Conservation (phyloP, 1,140 invertebrate species). For the Pseudomyrmex cubaensis region DNA sequence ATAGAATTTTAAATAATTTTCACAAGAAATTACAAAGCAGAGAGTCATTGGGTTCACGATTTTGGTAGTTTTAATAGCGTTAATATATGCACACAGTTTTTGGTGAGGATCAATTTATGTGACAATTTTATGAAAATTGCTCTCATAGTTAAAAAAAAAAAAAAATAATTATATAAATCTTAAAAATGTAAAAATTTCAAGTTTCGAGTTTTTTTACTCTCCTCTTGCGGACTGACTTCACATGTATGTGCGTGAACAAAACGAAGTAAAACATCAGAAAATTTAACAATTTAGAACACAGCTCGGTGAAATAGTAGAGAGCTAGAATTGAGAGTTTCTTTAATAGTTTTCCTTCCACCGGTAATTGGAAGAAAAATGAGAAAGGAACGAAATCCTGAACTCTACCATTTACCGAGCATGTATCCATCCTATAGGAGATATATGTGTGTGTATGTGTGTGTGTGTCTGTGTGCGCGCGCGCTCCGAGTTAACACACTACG, state of each 20-base stretch:
- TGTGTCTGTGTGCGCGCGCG: neutral
- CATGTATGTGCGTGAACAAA: neutral
- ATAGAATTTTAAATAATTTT: too few species aligned
- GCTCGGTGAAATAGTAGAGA: neutral
- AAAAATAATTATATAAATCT: too few species aligned
- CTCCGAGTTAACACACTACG: neutral
- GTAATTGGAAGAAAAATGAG: constrained; percentile 17
- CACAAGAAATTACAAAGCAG: too few species aligned
- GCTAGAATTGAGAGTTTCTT: constrained; percentile 7
- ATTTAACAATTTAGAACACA: neutral
- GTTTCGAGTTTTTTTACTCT: neutral
- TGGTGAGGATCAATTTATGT: too few species aligned
- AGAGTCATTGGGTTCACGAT: too few species aligned
- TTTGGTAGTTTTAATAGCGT: too few species aligned
- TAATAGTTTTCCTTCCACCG: neutral
- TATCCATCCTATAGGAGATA: neutral
- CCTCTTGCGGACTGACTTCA: neutral
- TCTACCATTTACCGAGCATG: neutral
- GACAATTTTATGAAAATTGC: too few species aligned
- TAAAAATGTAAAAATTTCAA: too few species aligned
- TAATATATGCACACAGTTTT: too few species aligned
- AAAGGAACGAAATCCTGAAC: constrained; percentile 10
- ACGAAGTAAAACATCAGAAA: constrained; percentile 6
- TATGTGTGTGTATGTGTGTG: neutral
- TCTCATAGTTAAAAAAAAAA: too few species aligned